A percentile compares a stretch with the other conserved stretches of the same genome.
phyloP scores from a whole-genome alignment of 2,797 vertebrate genomes.

The Xenentodon cancila region DNA sequence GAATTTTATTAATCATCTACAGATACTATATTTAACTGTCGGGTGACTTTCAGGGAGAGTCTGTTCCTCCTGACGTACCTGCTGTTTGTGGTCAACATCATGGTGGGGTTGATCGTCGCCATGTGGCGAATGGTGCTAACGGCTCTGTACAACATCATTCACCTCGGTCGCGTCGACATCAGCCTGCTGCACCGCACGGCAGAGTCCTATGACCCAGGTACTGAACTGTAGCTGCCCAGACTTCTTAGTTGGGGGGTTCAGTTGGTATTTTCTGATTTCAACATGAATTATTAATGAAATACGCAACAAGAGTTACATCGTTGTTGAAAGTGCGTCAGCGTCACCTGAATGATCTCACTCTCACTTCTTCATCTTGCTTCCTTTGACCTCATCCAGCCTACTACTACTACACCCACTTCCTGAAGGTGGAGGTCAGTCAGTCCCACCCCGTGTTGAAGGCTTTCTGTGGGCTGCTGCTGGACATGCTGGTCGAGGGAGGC shows the following conservation, averaged over 20 bases:
- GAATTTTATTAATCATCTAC: neutral
- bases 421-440: conserved; percentile 93
- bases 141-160: conserved; percentile 88
- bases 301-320: neutral
- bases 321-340: neutral
- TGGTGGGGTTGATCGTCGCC: conserved; percentile 82
- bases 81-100: conserved; percentile 88
- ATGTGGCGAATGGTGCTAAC: conserved; percentile 89
- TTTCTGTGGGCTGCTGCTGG: conserved; percentile 90
- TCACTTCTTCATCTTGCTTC: conserved; percentile 2
- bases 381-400: conserved; percentile 83
- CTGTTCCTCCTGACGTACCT: conserved; percentile 89
- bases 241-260: neutral
- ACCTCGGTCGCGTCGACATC: conserved; percentile 90
- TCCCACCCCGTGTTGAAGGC: conserved; percentile 90
- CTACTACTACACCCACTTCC: conserved; percentile 87
- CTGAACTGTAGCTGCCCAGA: neutral
- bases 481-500: conserved; percentile 37
- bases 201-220: conserved; percentile 88
- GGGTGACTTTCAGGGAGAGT: conserved; percentile 78
- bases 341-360: neutral
- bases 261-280: neutral
- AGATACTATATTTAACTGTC: neutral
- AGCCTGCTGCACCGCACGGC: conserved; percentile 87
- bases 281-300: neutral